Base-by-base conservation (phyloP, 2,888 invertebrate genomes). In the Nowickia ferox region DNA sequence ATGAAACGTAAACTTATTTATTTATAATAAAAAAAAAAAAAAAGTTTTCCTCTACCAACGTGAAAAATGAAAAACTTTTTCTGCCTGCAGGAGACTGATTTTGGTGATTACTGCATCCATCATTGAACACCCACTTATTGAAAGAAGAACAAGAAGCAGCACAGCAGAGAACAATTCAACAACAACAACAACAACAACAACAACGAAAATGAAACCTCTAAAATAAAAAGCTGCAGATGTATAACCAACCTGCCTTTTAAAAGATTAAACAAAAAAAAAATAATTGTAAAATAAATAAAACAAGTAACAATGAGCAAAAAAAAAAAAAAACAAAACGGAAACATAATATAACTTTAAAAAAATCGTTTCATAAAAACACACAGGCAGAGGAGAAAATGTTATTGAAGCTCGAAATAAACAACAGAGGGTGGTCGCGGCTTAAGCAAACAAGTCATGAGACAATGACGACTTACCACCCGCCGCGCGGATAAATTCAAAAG, bases 1-100 rank as follows among this genome's bases (percentile, higher is more conserved):
- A 84, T 74, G 83, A 78, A 78, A 84, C 74, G 77, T 72, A 84
- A 78, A 74, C 46, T 68, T 55, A 30, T 38, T 68, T 68, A 17
- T 68, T 51, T 22, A 19, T 9, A 53, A 22, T 22, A 69, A 42
- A 30, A 30, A 30, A 30, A 30, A 30, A 30, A 2, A 30, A 30
- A 30, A 30, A 30, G 30, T 30, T 1, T 22, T 17, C 38, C 30
- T 30, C n/a, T 46, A n/a, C 10, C 30, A n/a, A 48, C 10, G 13
- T 48, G 15, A 66, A 13, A 55, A 19, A 55, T 42, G 44, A 15
- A 42, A 71, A 57, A 44, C 15, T 15, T 15, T 71, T 57, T 10
- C 30, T 11, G 9, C 1, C 22, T 11, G 22, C 22, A 61, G 38
- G 15, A 9, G 9, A 38, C 19, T 72, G 71, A 30, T 55, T 42